A percentile compares a stretch with the other conserved stretches of the same genome.
These are phyloP conservation scores for Ictalurus furcatus DNA, from an alignment of 2,113 vertebrate genomes.

Conservation along the genomic window DNA sequence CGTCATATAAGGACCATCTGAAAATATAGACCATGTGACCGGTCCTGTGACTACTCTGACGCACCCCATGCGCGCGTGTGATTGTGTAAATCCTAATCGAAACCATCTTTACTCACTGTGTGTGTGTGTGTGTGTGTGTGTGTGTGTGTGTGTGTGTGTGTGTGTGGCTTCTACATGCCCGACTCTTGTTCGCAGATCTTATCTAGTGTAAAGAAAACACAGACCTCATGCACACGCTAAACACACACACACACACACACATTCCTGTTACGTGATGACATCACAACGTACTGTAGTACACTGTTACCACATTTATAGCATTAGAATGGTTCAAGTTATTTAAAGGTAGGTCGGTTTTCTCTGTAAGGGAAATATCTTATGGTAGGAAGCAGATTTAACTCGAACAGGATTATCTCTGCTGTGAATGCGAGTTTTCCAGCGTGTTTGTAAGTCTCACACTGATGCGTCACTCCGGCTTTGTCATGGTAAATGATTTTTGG, in stretches of 20 bases:
- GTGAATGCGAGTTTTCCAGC: too few relatives aligned
- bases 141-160: background rate
- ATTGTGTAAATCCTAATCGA: background rate
- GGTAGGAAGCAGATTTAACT: too few relatives aligned
- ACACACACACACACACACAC: background rate
- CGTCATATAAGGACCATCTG: background rate
- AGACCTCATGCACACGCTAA: background rate
- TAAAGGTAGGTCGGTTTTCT: too few relatives aligned
- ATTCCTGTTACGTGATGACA: background rate
- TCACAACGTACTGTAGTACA: background rate
- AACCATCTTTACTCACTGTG: background rate
- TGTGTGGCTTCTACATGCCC: background rate
- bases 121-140: constrained; percentile 8
- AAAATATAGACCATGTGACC: background rate
- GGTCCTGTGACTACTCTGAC: background rate
- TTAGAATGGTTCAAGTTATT: too few relatives aligned
- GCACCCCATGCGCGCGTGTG: background rate
- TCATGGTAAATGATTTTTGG: too few relatives aligned
- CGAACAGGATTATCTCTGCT: too few relatives aligned
- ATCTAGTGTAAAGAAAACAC: background rate
- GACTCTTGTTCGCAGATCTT: background rate
- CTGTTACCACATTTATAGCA: background rate
- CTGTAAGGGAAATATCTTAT: too few relatives aligned
- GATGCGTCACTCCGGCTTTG: too few relatives aligned
- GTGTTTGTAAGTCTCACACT: too few relatives aligned